Conservation (phyloP, 2,888 invertebrate species). For the Agrotis clavis region DNA sequence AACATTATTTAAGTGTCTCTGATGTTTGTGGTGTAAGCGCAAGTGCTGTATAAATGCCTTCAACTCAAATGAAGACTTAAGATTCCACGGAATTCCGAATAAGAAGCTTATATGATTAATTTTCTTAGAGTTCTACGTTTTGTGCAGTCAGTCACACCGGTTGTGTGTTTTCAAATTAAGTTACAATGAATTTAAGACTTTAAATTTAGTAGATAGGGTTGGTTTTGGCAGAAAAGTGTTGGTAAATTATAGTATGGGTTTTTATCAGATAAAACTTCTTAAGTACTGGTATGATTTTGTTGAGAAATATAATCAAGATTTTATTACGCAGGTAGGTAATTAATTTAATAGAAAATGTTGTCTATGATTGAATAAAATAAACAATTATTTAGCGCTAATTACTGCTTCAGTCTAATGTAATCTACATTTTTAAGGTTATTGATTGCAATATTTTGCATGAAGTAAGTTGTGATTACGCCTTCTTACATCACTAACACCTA, state of each 20-base stretch:
- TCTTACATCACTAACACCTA: no score
- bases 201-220: neutral
- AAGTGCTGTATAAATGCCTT: conserved; percentile 57
- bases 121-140: conserved; percentile 68
- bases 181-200: conserved; percentile 30
- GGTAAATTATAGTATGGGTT: conserved; percentile 1
- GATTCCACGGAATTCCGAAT: conserved; percentile 64
- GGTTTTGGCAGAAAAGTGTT: neutral
- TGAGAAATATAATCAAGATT: neutral
- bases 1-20: conserved; percentile 27
- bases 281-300: neutral
- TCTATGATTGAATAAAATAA: no score
- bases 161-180: conserved; percentile 27
- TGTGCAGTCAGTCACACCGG: conserved; percentile 53
- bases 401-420: no score
- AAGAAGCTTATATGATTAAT: conserved; percentile 77
- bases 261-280: conserved; percentile 14
- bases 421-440: no score
- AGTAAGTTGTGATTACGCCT: no score
- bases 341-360: no score
- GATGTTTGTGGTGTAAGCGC: conserved; percentile 29
- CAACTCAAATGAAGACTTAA: conserved; percentile 69
- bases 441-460: no score
- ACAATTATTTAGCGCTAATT: no score
- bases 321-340: neutral